Conservation (phyloP, 1,140 invertebrate genomes). For the Cheumatopsyche charites region DNA sequence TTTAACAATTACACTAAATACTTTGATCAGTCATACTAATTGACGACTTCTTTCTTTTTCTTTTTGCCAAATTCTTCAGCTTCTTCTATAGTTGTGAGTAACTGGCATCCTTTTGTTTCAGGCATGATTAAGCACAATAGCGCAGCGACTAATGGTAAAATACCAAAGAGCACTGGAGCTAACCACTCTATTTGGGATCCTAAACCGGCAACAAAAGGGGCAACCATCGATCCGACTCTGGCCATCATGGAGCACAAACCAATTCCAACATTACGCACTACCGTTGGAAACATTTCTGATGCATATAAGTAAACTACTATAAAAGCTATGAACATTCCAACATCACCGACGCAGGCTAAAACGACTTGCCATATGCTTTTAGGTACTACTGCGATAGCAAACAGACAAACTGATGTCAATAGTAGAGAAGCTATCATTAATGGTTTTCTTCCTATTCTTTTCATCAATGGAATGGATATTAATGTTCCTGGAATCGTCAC, state of each 20-base stretch:
- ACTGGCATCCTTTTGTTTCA: slow-evolving; percentile 73
- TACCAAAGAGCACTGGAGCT: slow-evolving; percentile 72
- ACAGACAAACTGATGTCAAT: slow-evolving; percentile 63
- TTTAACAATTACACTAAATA: no score
- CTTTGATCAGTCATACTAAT: no score
- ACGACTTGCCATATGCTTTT: slow-evolving; percentile 60
- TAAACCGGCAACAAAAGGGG: slow-evolving; percentile 67
- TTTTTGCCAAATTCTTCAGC: slow-evolving; percentile 75
- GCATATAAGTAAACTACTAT: slow-evolving; percentile 72
- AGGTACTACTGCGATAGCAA: slow-evolving; percentile 63
- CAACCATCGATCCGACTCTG: slow-evolving; percentile 69
- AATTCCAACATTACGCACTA: slow-evolving; percentile 70
- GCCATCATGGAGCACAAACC: slow-evolving; percentile 72
- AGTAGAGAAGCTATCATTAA: slow-evolving; percentile 65
- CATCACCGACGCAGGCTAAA: slow-evolving; percentile 70
- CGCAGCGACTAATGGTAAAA: slow-evolving; percentile 68
- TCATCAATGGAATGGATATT: slow-evolving; percentile 68
- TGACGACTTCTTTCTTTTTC: slow-evolving; percentile 27
- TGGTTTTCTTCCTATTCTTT: slow-evolving; percentile 64
- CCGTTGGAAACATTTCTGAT: slow-evolving; percentile 72
- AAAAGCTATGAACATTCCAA: slow-evolving; percentile 71
- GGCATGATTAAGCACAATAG: slow-evolving; percentile 71
- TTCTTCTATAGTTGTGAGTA: slow-evolving; percentile 80
- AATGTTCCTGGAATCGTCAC: slow-evolving; percentile 69
- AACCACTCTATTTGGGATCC: slow-evolving; percentile 60